Conservation (phyloP, 2,113 vertebrate species). For the Tautogolabrus adspersus region DNA sequence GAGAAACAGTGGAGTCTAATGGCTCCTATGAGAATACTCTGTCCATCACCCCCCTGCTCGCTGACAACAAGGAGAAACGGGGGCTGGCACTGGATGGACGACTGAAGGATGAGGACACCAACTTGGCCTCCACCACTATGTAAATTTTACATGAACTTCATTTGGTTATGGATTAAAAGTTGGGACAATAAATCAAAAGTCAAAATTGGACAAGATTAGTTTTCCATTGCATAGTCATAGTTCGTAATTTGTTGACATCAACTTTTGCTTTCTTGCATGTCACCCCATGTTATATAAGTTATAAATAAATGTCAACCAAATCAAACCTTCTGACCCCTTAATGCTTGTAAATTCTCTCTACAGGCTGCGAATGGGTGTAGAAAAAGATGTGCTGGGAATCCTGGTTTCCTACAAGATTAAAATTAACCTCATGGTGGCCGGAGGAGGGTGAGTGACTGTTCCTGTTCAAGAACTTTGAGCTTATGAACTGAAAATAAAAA, state of each 20-base stretch:
- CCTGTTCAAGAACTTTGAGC: not conserved
- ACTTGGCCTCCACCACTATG: conserved; percentile 91
- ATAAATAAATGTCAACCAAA: not conserved
- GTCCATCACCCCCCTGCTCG: conserved; percentile 81
- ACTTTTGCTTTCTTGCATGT: not conserved
- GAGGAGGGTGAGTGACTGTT: conserved; percentile 83
- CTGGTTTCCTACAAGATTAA: conserved; percentile 93
- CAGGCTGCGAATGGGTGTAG: conserved; percentile 83
- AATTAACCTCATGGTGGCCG: conserved; percentile 88
- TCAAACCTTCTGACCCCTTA: too few relatives aligned
- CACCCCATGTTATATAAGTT: not conserved
- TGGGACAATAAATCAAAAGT: not conserved
- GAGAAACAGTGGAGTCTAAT: conserved; percentile 86
- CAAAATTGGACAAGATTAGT: not conserved
- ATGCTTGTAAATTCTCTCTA: not conserved
- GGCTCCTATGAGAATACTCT: conserved; percentile 85
- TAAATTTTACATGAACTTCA: conserved; percentile 67
- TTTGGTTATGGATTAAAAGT: not conserved
- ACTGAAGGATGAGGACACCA: conserved; percentile 94
- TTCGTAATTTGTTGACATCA: too few relatives aligned
- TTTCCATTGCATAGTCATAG: not conserved
- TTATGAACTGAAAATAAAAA: not conserved
- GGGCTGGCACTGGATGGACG: conserved; percentile 91
- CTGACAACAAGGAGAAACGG: conserved; percentile 87
- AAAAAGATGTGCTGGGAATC: conserved; percentile 90